Conservation (phyloP, 2,113 vertebrate genomes). For the Telmatochromis brachygnathus region DNA sequence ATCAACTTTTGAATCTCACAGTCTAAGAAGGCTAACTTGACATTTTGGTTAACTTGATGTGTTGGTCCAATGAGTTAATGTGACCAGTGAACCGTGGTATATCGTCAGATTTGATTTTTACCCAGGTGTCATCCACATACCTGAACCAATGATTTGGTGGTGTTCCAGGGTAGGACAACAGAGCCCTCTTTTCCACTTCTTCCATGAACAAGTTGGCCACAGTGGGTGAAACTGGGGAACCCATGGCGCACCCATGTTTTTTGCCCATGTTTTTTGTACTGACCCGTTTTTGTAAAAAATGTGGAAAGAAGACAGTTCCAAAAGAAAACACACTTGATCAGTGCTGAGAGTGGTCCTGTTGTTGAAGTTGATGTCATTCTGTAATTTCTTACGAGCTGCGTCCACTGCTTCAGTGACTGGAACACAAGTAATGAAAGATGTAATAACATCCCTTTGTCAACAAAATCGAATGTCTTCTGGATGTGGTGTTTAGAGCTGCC, state of each 20-base stretch:
- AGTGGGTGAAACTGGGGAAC: neutral
- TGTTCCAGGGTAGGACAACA: neutral
- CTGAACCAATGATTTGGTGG: neutral
- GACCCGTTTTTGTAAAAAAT: neutral
- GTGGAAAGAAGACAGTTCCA: neutral
- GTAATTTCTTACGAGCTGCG: neutral
- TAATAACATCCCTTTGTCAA: neutral
- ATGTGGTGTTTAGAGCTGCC: neutral
- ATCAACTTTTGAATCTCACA: neutral
- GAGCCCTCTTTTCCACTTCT: neutral
- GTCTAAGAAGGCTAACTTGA: neutral
- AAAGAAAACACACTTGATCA: neutral
- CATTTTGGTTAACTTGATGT: neutral
- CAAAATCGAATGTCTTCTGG: neutral
- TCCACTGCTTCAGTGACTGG: neutral
- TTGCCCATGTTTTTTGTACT: neutral
- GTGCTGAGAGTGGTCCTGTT: neutral
- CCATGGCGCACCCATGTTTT: neutral
- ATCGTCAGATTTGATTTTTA: neutral
- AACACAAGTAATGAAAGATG: neutral
- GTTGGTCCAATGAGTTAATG: neutral
- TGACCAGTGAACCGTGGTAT: neutral
- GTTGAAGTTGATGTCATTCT: neutral
- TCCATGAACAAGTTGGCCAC: neutral
- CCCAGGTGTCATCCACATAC: neutral